Conservation (phyloP, 2,888 invertebrate genomes). For the Microplitis manilae region DNA sequence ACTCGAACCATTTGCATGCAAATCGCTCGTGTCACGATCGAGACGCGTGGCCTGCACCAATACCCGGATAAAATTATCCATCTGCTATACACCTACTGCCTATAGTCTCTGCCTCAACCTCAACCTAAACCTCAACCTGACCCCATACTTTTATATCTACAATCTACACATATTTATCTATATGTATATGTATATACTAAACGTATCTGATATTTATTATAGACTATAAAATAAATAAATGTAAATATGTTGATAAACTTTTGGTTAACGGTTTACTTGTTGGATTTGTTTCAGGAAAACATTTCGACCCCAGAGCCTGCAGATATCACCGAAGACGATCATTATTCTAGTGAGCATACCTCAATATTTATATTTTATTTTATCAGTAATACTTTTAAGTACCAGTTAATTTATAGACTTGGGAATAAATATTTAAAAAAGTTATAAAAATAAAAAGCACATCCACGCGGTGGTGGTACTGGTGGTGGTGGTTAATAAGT, state of each 20-base stretch:
- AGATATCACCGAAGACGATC: constrained; percentile 81
- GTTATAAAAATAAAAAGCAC: not conserved
- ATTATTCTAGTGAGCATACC: constrained; percentile 78
- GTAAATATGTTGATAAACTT: not conserved
- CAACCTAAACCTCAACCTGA: too few species aligned
- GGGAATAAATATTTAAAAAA: not conserved
- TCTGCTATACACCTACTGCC: not conserved
- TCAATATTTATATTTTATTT: not conserved
- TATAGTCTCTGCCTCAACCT: not conserved
- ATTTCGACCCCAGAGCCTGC: constrained; percentile 79
- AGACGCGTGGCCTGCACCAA: constrained; percentile 37
- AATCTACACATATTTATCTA: too few species aligned
- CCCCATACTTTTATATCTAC: too few species aligned
- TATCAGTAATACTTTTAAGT: not conserved
- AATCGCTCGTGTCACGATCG: constrained; percentile 50
- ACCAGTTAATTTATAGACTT: not conserved
- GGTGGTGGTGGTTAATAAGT: not conserved
- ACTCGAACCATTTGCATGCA: constrained; percentile 50
- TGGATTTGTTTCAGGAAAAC: constrained; percentile 78
- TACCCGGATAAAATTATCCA: not conserved
- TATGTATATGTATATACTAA: not conserved
- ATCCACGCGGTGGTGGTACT: not conserved
- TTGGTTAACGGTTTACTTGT: constrained; percentile 48
- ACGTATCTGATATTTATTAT: constrained; percentile 9
- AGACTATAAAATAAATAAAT: not conserved